These are phyloP conservation scores for Crossaster papposus DNA, from an alignment of 53 echinoderm and acorn worm species.

Conservation along the genomic window DNA sequence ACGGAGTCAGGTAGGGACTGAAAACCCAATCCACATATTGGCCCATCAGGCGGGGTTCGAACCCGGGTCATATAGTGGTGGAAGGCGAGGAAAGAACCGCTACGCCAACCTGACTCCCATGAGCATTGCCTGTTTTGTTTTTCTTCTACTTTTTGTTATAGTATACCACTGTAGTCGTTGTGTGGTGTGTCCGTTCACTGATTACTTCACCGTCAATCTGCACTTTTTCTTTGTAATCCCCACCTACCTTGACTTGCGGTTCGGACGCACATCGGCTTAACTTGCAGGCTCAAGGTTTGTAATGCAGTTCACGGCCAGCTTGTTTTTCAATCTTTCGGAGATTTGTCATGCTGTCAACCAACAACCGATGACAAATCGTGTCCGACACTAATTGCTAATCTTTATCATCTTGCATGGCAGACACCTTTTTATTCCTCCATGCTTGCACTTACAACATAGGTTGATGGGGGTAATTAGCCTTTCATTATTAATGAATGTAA, in stretches of 20 bases:
- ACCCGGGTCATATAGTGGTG: too few relatives aligned
- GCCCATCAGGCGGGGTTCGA: too few relatives aligned
- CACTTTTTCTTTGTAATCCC: background rate
- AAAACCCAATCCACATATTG: too few relatives aligned
- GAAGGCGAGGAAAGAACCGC: too few relatives aligned
- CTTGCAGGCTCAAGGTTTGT: background rate
- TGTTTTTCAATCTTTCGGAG: background rate
- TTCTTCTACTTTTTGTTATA: background rate
- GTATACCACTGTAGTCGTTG: background rate
- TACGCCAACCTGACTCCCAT: too few relatives aligned
- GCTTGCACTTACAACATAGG: background rate
- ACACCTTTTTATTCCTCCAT: background rate
- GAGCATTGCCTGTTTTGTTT: too few relatives aligned
- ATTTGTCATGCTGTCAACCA: background rate
- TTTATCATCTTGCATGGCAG: background rate
- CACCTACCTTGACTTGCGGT: background rate
- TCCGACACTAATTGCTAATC: background rate
- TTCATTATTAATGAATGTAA: too few relatives aligned
- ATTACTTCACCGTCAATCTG: background rate
- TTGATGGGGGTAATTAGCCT: too few relatives aligned
- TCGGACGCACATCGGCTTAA: background rate
- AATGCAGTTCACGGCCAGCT: background rate
- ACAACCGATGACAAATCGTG: background rate
- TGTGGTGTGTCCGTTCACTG: background rate
- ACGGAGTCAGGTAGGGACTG: too few relatives aligned